phyloP scores from a whole-genome alignment of 2,797 vertebrate genomes.

The Sternarchorhynchus goeldii region DNA sequence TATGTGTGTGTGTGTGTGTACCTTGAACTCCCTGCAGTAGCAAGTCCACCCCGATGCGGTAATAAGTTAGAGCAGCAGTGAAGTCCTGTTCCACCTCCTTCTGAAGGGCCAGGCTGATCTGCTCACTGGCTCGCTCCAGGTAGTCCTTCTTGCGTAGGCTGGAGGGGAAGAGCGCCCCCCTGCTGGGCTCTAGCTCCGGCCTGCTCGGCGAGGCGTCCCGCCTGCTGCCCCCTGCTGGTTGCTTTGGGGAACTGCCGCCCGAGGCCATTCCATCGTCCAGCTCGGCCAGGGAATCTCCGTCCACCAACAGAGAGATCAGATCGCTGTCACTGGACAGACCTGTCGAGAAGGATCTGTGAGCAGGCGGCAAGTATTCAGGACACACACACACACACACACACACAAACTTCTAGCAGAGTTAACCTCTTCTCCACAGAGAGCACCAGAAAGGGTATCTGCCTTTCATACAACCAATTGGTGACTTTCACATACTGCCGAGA shows the following conservation, averaged over 20 bases:
- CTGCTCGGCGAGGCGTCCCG: conserved; percentile 63
- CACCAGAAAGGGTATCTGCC: no score
- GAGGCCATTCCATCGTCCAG: conserved; percentile 98
- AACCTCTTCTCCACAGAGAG: no score
- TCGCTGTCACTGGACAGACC: conserved; percentile 91
- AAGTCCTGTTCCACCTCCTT: conserved; percentile 92
- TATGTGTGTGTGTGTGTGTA: background rate
- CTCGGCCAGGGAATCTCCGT: conserved; percentile 86
- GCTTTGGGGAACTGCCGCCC: conserved; percentile 86
- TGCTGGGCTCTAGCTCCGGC: conserved; percentile 77
- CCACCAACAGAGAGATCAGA: conserved; percentile 85
- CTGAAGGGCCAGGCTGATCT: conserved; percentile 88
- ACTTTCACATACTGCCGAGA: no score
- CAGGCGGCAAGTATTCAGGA: no score
- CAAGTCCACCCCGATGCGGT: conserved; percentile 63
- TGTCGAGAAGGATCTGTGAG: conserved; percentile 53
- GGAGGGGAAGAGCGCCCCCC: conserved; percentile 76
- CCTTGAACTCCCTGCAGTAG: conserved; percentile 59
- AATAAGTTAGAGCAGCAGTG: conserved; percentile 87
- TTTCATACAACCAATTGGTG: no score
- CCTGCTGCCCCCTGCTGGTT: conserved; percentile 73
- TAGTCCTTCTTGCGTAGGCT: conserved; percentile 87
- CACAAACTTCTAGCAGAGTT: no score
- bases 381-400: no score
- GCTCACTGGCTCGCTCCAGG: conserved; percentile 87